A percentile compares a stretch with the other conserved stretches of the same genome.
Conservation (phyloP, 2,888 invertebrate genomes). For the Brenthis ino region DNA sequence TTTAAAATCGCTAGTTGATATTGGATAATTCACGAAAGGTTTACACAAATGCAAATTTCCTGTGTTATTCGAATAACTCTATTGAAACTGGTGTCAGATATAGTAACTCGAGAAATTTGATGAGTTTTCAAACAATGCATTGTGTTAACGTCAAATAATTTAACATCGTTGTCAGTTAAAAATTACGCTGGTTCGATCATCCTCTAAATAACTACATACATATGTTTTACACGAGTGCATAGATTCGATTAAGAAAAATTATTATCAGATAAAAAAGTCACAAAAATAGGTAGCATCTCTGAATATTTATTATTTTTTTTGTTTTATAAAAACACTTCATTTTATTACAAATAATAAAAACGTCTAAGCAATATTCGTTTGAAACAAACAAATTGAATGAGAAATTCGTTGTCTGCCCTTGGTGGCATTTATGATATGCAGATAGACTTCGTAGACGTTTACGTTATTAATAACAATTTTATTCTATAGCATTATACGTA, state of each 20-base stretch:
- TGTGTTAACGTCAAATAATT: slow-evolving; percentile 29
- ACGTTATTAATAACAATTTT: slow-evolving; percentile 6
- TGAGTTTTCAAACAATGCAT: slow-evolving; percentile 36
- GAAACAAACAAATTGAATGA: slow-evolving; percentile 16
- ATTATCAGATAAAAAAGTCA: too few relatives aligned
- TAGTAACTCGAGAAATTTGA: slow-evolving; percentile 17
- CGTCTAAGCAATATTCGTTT: slow-evolving; percentile 8
- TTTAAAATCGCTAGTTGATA: neutral
- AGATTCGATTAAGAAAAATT: too few relatives aligned
- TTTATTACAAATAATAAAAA: slow-evolving; percentile 6
- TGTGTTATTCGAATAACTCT: slow-evolving; percentile 22
- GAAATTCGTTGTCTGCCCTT: slow-evolving; percentile 27
- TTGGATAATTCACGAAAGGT: slow-evolving; percentile 6
- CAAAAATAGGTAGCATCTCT: too few relatives aligned
- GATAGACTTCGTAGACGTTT: slow-evolving; percentile 14
- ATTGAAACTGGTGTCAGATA: slow-evolving; percentile 12
- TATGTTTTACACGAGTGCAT: too few relatives aligned
- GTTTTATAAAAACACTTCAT: neutral
- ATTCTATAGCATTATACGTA: neutral
- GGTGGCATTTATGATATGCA: slow-evolving; percentile 21
- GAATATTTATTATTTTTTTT: too few relatives aligned
- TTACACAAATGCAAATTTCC: slow-evolving; percentile 23
- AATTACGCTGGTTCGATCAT: slow-evolving; percentile 12
- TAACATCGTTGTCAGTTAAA: slow-evolving; percentile 16
- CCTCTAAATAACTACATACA: slow-evolving; percentile 2